These are phyloP conservation scores for Drosophila monieri DNA, from an alignment of 2,888 invertebrate genomes.

Conservation along the genomic window DNA sequence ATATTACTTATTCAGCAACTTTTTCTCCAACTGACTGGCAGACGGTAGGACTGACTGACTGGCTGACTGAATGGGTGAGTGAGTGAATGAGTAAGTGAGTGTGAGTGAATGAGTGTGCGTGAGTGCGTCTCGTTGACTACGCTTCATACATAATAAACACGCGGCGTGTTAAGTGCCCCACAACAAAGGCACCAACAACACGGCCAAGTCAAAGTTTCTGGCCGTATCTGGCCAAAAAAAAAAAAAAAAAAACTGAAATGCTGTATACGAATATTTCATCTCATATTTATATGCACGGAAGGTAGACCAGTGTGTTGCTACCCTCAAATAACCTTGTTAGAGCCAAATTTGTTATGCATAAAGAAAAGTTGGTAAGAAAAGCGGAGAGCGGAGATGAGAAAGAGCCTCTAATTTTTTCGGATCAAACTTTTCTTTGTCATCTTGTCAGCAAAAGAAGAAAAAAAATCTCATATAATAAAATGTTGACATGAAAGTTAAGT, in stretches of 20 bases:
- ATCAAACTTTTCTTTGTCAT: conserved; percentile 30
- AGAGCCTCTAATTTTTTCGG: conserved; percentile 39
- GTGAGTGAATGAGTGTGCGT: conserved; percentile 47
- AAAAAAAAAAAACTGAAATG: conserved; percentile 3
- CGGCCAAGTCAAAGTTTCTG: conserved; percentile 12
- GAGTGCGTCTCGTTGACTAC: conserved; percentile 64
- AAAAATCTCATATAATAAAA: conserved; percentile 14
- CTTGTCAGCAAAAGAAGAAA: conserved; percentile 45
- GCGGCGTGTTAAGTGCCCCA: conserved; percentile 70
- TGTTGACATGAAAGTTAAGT: conserved; percentile 38
- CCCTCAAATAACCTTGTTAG: conserved; percentile 37
- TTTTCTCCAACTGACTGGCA: conserved; percentile 38
- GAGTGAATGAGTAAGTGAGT: conserved; percentile 1
- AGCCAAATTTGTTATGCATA: conserved; percentile 64
- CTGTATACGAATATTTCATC: conserved; percentile 23
- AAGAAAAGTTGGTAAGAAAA: conserved; percentile 21
- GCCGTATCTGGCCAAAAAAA: conserved; percentile 20
- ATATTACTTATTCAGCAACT: conserved; percentile 76
- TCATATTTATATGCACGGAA: conserved; percentile 46
- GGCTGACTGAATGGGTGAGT: neutral
- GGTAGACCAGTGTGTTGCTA: conserved; percentile 22
- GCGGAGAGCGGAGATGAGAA: conserved; percentile 2
- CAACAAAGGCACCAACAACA: conserved; percentile 16
- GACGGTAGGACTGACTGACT: neutral
- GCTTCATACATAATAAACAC: conserved; percentile 76